Evolutionary conservation across 2,113 vertebrate species (phyloP).

Genomic region (Meriones unguiculatus): DNA sequence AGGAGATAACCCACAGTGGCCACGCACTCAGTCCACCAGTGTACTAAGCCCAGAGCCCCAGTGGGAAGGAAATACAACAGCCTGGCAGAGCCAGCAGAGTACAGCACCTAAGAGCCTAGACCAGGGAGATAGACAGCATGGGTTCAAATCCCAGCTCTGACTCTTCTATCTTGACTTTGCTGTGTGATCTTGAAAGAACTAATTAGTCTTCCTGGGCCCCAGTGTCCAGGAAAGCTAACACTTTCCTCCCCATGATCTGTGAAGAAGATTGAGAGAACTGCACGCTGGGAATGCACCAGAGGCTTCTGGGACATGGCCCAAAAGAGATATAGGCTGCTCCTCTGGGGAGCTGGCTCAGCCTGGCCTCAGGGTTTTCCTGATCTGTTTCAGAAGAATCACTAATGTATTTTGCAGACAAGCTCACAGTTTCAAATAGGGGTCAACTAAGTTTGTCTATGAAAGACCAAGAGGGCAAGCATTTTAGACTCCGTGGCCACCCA

Average conservation of each 20-base stretch:
- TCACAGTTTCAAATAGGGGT: neutral
- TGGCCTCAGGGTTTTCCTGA: neutral
- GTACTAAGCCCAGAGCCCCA: neutral
- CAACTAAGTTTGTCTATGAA: neutral
- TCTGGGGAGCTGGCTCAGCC: neutral
- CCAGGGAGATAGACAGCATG: neutral
- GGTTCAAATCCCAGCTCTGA: neutral
- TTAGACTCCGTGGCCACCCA: conserved; percentile 47
- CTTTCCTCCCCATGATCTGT: neutral
- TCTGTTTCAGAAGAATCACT: neutral
- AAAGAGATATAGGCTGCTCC: neutral
- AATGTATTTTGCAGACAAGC: neutral
- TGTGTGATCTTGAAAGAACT: neutral
- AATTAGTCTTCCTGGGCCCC: neutral
- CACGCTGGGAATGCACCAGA: neutral
- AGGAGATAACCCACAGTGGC: neutral
- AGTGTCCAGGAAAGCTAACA: neutral
- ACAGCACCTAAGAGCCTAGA: neutral
- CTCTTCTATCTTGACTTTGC: neutral
- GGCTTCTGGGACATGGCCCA: neutral
- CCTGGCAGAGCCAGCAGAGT: neutral
- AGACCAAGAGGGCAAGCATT: neutral
- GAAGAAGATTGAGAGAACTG: neutral
- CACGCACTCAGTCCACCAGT: neutral
- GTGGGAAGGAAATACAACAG: neutral